phyloP scores from a whole-genome alignment of 2,797 vertebrate genomes.

The Premnoplex brunnescens region DNA sequence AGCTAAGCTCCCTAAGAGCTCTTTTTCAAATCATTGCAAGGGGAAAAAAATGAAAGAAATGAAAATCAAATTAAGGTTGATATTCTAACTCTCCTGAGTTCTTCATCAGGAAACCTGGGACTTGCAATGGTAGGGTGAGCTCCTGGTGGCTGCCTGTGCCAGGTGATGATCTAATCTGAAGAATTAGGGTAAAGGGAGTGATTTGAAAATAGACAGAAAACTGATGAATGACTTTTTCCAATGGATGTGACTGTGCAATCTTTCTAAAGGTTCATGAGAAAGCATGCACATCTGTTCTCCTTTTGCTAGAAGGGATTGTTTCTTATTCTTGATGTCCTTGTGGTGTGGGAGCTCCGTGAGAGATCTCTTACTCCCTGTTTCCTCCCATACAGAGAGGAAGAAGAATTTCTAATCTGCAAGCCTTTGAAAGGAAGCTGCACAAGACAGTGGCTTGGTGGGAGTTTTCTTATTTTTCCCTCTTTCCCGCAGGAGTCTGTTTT shows the following conservation, averaged over 20 bases:
- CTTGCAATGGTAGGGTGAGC: neutral
- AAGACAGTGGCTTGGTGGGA: neutral
- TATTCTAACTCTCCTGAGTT: neutral
- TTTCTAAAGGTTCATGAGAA: neutral
- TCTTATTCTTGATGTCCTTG: neutral
- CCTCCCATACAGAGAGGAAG: fast-evolving
- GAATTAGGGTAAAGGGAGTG: neutral
- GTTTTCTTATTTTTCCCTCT: neutral
- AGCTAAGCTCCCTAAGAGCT: neutral
- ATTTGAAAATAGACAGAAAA: constrained; percentile 11
- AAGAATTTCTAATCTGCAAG: neutral
- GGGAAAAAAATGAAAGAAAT: neutral
- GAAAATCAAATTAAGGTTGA: neutral
- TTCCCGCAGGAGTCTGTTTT: neutral
- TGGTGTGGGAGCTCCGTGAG: neutral
- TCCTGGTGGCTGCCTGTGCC: neutral
- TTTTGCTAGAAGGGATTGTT: neutral
- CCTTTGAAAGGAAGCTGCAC: neutral
- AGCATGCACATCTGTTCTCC: neutral
- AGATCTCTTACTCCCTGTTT: neutral
- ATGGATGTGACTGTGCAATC: neutral
- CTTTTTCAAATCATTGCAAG: neutral
- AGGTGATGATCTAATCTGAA: neutral
- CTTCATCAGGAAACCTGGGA: neutral
- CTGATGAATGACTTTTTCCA: neutral